Percentiles rank a stretch among this genome's conserved stretches.
phyloP scores from a whole-genome alignment of 2,888 invertebrate species.

The Opisthograptis luteolata region DNA sequence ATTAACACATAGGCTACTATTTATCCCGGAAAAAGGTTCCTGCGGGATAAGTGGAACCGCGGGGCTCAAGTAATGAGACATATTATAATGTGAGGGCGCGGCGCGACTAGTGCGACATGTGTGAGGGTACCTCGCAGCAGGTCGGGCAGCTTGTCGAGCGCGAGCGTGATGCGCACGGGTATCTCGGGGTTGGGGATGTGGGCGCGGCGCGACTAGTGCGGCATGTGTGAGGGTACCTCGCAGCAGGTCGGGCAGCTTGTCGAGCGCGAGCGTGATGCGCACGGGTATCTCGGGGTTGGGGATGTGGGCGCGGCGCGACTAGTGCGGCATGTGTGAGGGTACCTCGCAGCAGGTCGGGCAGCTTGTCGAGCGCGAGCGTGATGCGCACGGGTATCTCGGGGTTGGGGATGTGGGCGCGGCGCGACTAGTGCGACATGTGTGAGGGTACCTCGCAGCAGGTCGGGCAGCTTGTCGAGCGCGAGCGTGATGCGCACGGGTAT shows the following conservation, averaged over 20 bases:
- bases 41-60: too few species aligned
- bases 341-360: slow-evolving; percentile 92
- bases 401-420: slow-evolving; percentile 87
- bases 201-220: too few species aligned
- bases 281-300: not conserved
- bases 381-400: slow-evolving; percentile 94
- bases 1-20: too few species aligned
- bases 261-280: slow-evolving; percentile 86
- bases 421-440: too few species aligned
- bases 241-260: slow-evolving; percentile 91
- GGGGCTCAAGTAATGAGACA: too few species aligned
- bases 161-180: slow-evolving; percentile 91
- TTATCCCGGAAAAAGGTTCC: too few species aligned
- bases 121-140: too few species aligned
- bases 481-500: slow-evolving; percentile 93
- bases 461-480: slow-evolving; percentile 91
- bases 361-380: slow-evolving; percentile 91
- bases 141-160: slow-evolving; percentile 92
- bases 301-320: too few species aligned
- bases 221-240: too few species aligned
- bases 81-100: too few species aligned
- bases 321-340: not conserved
- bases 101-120: too few species aligned
- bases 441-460: slow-evolving; percentile 88
- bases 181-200: too few species aligned